Base-by-base conservation (phyloP, 2,797 vertebrate species). In the Danio choprae region DNA sequence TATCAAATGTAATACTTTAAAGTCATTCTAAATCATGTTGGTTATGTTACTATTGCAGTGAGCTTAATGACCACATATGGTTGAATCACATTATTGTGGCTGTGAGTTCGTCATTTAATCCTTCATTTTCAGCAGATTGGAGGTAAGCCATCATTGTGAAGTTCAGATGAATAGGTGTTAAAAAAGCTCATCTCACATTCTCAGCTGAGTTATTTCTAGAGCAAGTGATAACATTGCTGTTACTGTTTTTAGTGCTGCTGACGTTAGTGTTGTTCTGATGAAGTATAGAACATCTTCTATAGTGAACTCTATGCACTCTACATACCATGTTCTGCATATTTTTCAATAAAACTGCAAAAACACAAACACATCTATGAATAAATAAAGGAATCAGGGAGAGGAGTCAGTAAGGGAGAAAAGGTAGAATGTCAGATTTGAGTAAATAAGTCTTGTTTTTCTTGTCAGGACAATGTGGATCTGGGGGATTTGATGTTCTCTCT, bases 401-500 rank as follows among this genome's bases (percentile, higher is more conserved):
- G n/a, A n/a, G 7, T 46, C 36, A 5, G 38, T 36, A 38, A 55
- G 15, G 53, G 3, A 60, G 36, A 0, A 20, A 16, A 18, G 18
- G 56, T 69, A 55, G 16, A 76, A 44, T 44, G 12, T 9, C 29
- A 64, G 13, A 62, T 16, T 6, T 4, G 16, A 43, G 4, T 56
- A 48, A 48, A 53, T 40, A 13, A 44, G 41, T 77, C 7, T 15
- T 68, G 5, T 59, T 22, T 62, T 20, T 74, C 9, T 77, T 89
- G 86, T 86, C 88, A 99, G 98, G 98, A 99, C 88, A 98, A 98
- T 0, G 96, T 99, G 92, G 98, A 99, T 89, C 96, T 99, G n/a
- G 98, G 98, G 44, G 97, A 99, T 88, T 88, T 99, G 87, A 99
- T 99, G 98, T 98, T 99, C 91, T 99, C 98, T 0, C 96, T 99